A percentile compares a stretch with the other conserved stretches of the same genome.
Evolutionary conservation across 2,888 invertebrate genomes (phyloP).

Genomic region (Labia minor): DNA sequence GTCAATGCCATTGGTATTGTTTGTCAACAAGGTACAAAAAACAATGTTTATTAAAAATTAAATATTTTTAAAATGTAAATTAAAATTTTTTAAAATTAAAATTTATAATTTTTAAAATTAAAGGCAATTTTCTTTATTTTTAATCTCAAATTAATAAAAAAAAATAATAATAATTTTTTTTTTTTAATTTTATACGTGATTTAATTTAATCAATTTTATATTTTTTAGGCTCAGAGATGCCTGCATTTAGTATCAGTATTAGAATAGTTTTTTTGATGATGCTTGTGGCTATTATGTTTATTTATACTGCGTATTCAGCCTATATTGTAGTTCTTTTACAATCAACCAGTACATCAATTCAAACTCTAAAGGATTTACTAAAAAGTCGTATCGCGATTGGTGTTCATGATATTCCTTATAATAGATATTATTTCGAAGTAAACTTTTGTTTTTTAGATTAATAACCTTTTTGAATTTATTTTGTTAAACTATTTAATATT

Average conservation of each 20-base stretch:
- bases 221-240: slow-evolving; percentile 40
- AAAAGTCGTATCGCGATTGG: slow-evolving; percentile 24
- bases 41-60: no score
- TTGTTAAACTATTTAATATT: not conserved
- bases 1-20: not conserved
- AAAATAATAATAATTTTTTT: no score
- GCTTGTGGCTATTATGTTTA: slow-evolving; percentile 25
- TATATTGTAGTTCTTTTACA: slow-evolving; percentile 25
- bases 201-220: no score
- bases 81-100: no score
- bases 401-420: slow-evolving; percentile 34
- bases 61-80: no score
- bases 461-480: no score
- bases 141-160: no score
- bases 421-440: slow-evolving; percentile 25
- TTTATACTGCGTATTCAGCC: slow-evolving; percentile 26
- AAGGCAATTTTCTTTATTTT: no score
- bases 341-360: slow-evolving; percentile 20
- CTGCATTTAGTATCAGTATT: slow-evolving; percentile 38
- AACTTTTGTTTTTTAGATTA: slow-evolving; percentile 9
- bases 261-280: slow-evolving; percentile 23
- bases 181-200: no score
- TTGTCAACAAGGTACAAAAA: not conserved
- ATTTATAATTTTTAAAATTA: no score
- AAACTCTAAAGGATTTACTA: slow-evolving; percentile 23